Percentiles rank a stretch among this genome's conserved stretches.
Conservation (phyloP, 1,140 invertebrate genomes). For the Watersipora subatra region DNA sequence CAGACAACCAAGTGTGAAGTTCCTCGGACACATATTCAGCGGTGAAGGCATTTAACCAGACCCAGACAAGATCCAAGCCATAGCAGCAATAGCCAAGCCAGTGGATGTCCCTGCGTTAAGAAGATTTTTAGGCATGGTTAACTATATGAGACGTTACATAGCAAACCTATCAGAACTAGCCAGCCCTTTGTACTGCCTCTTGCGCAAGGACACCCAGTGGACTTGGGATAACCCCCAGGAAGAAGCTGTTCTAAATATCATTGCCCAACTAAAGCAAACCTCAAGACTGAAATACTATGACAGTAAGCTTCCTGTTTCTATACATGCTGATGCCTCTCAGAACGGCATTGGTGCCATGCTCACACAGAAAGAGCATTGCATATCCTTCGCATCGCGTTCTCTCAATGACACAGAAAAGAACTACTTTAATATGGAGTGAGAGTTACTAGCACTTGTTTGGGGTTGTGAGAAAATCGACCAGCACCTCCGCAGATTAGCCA, state of each 20-base stretch:
- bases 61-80: slow-evolving; percentile 28
- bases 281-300: not conserved
- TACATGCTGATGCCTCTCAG: not conserved
- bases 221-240: not conserved
- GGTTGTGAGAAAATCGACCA: slow-evolving; percentile 44
- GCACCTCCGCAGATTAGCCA: slow-evolving; percentile 37
- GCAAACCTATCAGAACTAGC: not conserved
- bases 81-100: not conserved
- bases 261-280: not conserved
- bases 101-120: not conserved
- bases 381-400: slow-evolving; percentile 35
- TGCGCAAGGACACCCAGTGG: not conserved
- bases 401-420: slow-evolving; percentile 37
- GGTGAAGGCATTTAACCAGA: no score
- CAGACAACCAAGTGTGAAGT: slow-evolving; percentile 20
- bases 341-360: not conserved
- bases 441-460: slow-evolving; percentile 44
- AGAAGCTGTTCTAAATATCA: not conserved
- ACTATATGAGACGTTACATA: slow-evolving; percentile 8
- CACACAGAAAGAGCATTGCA: slow-evolving; percentile 11
- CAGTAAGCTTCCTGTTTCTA: not conserved
- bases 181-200: not conserved
- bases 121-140: slow-evolving; percentile 8
- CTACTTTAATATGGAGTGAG: slow-evolving; percentile 45
- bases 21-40: slow-evolving; percentile 29